Conservation (phyloP, 2,113 vertebrate species). For the Sinocyclocheilus anshuiensis region DNA sequence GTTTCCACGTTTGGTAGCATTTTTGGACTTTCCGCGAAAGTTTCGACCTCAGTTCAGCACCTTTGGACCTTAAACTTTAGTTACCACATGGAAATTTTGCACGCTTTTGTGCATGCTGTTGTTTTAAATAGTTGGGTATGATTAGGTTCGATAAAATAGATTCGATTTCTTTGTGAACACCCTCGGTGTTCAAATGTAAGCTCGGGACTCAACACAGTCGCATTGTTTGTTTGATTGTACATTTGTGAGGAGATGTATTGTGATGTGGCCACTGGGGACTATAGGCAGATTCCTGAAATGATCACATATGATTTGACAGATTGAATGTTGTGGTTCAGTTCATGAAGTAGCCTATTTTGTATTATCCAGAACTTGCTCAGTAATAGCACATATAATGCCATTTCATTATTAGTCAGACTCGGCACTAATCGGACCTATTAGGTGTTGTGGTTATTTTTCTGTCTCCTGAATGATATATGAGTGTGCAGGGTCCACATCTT, state of each 20-base stretch:
- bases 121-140: background rate
- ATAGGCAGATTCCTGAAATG: background rate
- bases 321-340: background rate
- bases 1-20: background rate
- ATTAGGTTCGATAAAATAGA: background rate
- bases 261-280: background rate
- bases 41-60: background rate
- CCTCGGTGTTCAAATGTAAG: background rate
- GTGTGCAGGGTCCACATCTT: constrained; percentile 18
- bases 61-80: background rate
- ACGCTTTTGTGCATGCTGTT: background rate
- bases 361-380: background rate
- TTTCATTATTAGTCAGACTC: background rate
- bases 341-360: background rate
- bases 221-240: background rate
- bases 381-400: background rate
- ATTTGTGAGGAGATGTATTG: too few species aligned
- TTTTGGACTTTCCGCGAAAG: background rate
- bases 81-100: too few species aligned
- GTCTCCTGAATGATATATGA: constrained; percentile 16
- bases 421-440: background rate
- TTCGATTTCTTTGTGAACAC: background rate
- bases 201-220: background rate
- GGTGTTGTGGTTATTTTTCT: background rate
- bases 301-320: background rate